Evolutionary conservation across 30 jellyfish, hydroid and myxozoan genomes (phyloP), one percentile per base, ranked within the genome.

Genomic region (Cassiopea xamachana): DNA sequence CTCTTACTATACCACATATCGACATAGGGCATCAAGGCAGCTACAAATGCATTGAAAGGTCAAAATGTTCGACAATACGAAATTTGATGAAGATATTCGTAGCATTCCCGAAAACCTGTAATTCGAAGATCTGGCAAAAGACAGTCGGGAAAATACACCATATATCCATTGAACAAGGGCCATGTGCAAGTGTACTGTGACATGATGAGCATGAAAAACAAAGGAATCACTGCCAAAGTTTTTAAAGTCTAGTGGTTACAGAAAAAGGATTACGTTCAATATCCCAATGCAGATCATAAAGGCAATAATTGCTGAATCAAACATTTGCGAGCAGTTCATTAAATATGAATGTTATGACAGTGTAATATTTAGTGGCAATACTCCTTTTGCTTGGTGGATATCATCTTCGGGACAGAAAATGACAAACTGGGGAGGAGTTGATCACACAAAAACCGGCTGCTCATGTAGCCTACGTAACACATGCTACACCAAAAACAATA

Each of bases 341-440:
- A 86, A 61, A 39, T 86, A 86, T 60, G 93, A 86, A 73, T 86
- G 93, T 61, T 4, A 1, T 3, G 87, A 60, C 10, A 86, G 87
- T 74, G 1, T 75, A 44, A 2, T 43, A 27, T 0, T 5, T 27
- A 15, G 39, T 17, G 81, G 58, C 1, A 19, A n/a, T 0, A 18
- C 14, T 44, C 64, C 69, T 1, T 43, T 51, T 59, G 93, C 73
- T 16, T 76, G 87, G 86, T 77, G 85, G 94, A 43, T 75, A 7
- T 87, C 89, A 49, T 48, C 69, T 59, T 1, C 81, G 17, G 93
- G 87, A 14, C 82, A n/a, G 47, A 73, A 47, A 19, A 86, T 73
- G 87, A 4, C 13, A 0, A 50, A 86, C 76, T 86, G 93, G 93
- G 93, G 93, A 9, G 93, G 93, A 1, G 86, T 73, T 46, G 83